These are phyloP conservation scores for Anthonomus grandis DNA, from an alignment of 1,140 invertebrate species.

Conservation along the genomic window DNA sequence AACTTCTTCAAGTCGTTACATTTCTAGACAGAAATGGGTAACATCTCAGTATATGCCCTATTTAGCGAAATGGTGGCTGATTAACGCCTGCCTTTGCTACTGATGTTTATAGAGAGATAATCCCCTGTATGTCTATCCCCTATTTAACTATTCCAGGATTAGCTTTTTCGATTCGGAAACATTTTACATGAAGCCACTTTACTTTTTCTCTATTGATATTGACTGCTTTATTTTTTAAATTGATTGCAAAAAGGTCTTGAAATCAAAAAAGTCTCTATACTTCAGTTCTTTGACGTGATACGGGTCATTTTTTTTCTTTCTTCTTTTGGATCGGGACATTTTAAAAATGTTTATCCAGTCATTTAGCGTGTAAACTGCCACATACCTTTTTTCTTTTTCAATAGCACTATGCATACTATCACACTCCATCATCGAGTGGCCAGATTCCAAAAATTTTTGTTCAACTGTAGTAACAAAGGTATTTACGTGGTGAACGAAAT, in stretches of 20 bases:
- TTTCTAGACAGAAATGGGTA: background rate
- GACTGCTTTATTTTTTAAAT: background rate
- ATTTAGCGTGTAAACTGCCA: constrained; percentile 12
- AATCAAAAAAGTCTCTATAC: background rate
- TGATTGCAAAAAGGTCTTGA: background rate
- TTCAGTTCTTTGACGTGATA: too few relatives aligned
- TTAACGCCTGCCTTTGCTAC: background rate
- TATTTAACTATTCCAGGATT: background rate
- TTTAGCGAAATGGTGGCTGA: background rate
- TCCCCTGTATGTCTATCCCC: background rate
- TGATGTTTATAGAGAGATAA: background rate
- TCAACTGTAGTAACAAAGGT: too few relatives aligned
- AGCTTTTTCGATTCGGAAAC: background rate
- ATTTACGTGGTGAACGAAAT: too few relatives aligned
- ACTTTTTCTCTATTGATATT: background rate
- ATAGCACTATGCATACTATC: constrained; percentile 13
- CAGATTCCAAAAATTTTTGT: constrained; percentile 15
- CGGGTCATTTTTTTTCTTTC: constrained; percentile 16
- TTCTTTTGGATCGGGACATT: background rate
- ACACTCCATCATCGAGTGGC: constrained; percentile 1
- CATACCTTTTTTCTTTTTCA: constrained; percentile 11
- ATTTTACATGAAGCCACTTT: background rate
- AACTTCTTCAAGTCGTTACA: background rate
- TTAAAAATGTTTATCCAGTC: constrained; percentile 19
- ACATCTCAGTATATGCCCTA: too few relatives aligned